Base-by-base conservation (phyloP, 1,140 invertebrate genomes). In the Trichogramma pretiosum region DNA sequence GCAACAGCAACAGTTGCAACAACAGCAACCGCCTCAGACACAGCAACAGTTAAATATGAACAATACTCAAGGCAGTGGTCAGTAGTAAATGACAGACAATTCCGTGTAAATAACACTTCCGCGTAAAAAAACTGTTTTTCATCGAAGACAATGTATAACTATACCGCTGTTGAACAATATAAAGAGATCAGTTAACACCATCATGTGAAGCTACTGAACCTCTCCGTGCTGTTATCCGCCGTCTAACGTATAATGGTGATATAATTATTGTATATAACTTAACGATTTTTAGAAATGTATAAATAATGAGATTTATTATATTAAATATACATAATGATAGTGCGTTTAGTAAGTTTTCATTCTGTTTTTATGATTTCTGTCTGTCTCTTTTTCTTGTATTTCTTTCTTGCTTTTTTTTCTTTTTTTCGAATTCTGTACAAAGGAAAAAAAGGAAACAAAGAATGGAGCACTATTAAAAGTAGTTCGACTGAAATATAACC, bases 261-360 rank as follows among this genome's bases (percentile, higher is more conserved):
- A 70, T 70, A 70, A 70, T 69, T 65, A 72, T 68, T 72, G 70
- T 72, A 72, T 70, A 72, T 69, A 72, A 65, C 59, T 70, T 68
- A 65, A 67, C 67, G 64, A 71, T 71, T 72, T 72, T 71, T 70
- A 71, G 68, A 69, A 71, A 67, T 71, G 71, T 72, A 72, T 71
- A 71, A 70, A 68, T 66, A 65, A 65, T 67, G 67, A 71, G 67
- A 69, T 70, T 70, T 72, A 69, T 72, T 70, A 70, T 68, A 68
- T 68, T n/a, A n/a, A 34, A 8, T 64, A 67, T 70, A 71, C 61
- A 69, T 58, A 62, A 58, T 28, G 5, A n/a, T 68, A 63, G 57
- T 50, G 59, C 48, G 45, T 65, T n/a, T 68, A 61, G 56, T 57
- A 50, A 56, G 56, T 58, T 57, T 65, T 36, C 42, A 34, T 60